Evolutionary conservation across 2,797 vertebrate species (phyloP).

Genomic region (Nasua narica): DNA sequence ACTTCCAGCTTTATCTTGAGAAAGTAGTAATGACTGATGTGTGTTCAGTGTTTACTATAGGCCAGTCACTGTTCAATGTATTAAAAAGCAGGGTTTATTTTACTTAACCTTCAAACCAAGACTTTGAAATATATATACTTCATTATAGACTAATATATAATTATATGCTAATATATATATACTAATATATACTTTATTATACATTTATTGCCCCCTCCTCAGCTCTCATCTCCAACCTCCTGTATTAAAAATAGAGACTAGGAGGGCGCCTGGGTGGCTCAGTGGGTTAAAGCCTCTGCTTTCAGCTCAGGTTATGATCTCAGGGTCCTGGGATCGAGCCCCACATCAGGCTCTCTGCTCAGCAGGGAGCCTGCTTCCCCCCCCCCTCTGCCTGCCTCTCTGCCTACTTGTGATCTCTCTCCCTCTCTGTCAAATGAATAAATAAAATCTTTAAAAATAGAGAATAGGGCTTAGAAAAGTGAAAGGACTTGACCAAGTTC

Average conservation of each 20-base stretch:
- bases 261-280: too few species aligned
- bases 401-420: too few species aligned
- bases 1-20: constrained; percentile 9
- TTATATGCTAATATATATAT: too few species aligned
- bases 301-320: too few species aligned
- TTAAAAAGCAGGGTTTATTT: not conserved
- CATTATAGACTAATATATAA: too few species aligned
- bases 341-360: too few species aligned
- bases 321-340: too few species aligned
- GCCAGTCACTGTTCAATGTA: too few species aligned
- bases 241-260: not conserved
- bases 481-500: not conserved
- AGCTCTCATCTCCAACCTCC: not conserved
- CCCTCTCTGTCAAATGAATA: too few species aligned
- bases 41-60: not conserved
- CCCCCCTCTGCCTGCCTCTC: too few species aligned
- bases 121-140: not conserved
- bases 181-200: not conserved
- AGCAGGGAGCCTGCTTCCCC: too few species aligned
- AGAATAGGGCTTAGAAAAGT: not conserved
- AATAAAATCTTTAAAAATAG: constrained; percentile 44
- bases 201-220: not conserved
- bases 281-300: too few species aligned
- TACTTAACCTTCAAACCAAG: not conserved
- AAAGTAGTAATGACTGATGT: not conserved